Evolutionary conservation across 2,113 vertebrate genomes (phyloP).

Genomic region (Ameiurus melas): DNA sequence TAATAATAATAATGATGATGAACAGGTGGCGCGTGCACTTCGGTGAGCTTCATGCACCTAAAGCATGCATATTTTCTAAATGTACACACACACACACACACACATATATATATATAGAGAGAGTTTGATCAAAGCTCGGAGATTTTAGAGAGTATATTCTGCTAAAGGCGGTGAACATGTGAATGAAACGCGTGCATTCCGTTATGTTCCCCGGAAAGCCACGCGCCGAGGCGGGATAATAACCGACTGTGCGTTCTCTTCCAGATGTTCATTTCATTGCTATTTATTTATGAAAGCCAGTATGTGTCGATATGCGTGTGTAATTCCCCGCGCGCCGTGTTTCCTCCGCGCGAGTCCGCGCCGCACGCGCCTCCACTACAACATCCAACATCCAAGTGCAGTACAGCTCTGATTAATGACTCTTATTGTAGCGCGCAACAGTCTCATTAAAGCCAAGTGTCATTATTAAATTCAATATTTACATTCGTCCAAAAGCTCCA

Average conservation of each 20-base stretch:
- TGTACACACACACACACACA: too few species aligned
- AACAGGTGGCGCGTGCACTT: background rate
- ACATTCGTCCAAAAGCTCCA: conserved; percentile 13
- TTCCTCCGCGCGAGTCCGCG: background rate
- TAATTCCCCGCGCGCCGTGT: background rate
- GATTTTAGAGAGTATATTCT: background rate
- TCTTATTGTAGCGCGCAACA: background rate
- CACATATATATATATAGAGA: too few species aligned
- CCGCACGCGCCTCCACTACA: background rate
- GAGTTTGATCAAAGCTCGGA: background rate
- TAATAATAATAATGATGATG: background rate
- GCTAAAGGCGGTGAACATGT: too few species aligned
- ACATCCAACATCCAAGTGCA: background rate
- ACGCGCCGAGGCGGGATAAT: background rate
- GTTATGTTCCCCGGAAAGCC: background rate
- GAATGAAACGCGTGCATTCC: background rate
- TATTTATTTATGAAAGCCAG: too few species aligned
- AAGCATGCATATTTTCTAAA: background rate
- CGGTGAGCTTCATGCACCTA: background rate
- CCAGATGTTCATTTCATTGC: background rate
- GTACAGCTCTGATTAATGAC: background rate
- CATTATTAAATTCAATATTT: conserved; percentile 22
- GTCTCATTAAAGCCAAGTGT: conserved; percentile 8
- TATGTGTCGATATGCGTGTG: too few species aligned
- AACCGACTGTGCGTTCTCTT: background rate